Conservation (phyloP, 2,888 invertebrate genomes). For the Heliconius charithonia region DNA sequence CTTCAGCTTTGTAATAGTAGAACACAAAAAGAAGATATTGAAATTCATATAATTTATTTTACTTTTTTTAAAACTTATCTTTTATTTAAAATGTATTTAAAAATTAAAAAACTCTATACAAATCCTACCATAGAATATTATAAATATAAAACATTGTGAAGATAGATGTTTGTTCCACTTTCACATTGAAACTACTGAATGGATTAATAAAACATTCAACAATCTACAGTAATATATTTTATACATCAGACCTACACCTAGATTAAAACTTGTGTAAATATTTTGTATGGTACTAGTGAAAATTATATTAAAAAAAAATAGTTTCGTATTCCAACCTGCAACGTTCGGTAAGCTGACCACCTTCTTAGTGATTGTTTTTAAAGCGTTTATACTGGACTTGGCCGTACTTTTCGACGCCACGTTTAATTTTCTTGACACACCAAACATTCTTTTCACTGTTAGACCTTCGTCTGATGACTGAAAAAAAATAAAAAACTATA, state of each 20-base stretch:
- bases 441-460: slow-evolving; percentile 56
- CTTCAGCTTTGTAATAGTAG: no score
- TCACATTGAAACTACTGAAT: not conserved
- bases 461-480: slow-evolving; percentile 44
- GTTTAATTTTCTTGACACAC: slow-evolving; percentile 36
- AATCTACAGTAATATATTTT: not conserved
- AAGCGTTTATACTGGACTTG: slow-evolving; percentile 43
- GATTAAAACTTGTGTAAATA: no score
- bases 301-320: not conserved
- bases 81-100: no score
- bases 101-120: not conserved
- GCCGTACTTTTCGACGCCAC: slow-evolving; percentile 49
- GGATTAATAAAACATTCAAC: not conserved
- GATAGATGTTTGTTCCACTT: not conserved
- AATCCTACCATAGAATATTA: not conserved
- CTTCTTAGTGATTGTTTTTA: slow-evolving; percentile 44
- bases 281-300: not conserved
- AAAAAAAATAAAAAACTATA: not conserved
- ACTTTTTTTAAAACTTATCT: no score
- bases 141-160: not conserved
- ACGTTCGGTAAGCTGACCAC: slow-evolving; percentile 40
- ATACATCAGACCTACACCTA: not conserved
- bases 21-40: no score
- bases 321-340: not conserved
- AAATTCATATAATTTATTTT: no score